Percentiles rank a stretch among this genome's conserved stretches.
Conservation (phyloP, 2,113 vertebrate species). For the Macquaria australasica region DNA sequence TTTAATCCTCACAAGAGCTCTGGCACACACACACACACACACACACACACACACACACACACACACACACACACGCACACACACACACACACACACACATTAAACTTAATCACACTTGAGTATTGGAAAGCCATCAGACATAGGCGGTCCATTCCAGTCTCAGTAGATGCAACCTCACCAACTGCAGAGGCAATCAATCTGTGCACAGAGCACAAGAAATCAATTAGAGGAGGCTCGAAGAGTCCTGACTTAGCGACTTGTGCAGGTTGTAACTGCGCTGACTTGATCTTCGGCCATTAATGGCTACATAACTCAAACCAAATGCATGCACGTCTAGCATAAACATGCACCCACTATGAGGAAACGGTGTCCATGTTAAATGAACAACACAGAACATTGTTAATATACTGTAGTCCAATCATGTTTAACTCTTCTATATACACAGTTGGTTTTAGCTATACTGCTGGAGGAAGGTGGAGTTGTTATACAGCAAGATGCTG, state of each 20-base stretch:
- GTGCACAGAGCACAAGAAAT: conserved; percentile 57
- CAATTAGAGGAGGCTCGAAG: conserved; percentile 53
- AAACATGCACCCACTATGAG: conserved; percentile 1
- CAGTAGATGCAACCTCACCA: conserved; percentile 57
- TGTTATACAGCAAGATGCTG: not conserved
- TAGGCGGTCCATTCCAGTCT: conserved; percentile 42
- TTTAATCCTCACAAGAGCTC: conserved; percentile 75
- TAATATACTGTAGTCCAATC: not conserved
- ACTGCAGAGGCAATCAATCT: conserved; percentile 73
- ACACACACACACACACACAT: conserved; percentile 39
- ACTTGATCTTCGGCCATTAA: conserved; percentile 45
- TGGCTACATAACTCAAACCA: conserved; percentile 35
- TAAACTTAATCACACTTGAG: conserved; percentile 74
- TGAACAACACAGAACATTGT: not conserved
- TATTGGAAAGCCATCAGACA: conserved; percentile 51
- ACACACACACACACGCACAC: conserved; percentile 39
- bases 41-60: conserved; percentile 43
- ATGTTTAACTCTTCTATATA: not conserved
- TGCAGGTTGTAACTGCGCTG: conserved; percentile 51
- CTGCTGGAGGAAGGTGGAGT: not conserved
- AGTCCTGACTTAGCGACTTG: conserved; percentile 72
- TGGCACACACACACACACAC: conserved; percentile 37
- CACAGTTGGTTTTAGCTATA: not conserved
- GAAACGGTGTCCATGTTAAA: not conserved
- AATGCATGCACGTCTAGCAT: conserved; percentile 1